Base-by-base conservation (phyloP, 1,140 invertebrate species). In the Portunus trituberculatus region DNA sequence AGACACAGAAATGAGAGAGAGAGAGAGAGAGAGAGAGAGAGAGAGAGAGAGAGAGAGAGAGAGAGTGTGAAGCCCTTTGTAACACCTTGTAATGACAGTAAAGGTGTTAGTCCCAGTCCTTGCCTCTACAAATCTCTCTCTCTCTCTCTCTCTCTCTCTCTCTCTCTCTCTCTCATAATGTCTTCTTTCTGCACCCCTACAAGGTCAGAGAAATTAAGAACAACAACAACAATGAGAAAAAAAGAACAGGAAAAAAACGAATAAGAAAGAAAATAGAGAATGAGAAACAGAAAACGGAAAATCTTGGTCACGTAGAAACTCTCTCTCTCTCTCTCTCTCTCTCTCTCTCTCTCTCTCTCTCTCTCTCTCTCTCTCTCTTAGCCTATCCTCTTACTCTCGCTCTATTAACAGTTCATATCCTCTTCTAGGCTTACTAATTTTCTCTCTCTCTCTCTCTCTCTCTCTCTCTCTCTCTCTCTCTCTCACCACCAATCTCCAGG, bases 401-500 rank as follows among this genome's bases (percentile, higher is more conserved):
- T 25, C 92, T 88, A n/a, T n/a, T n/a, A n/a, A n/a, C n/a, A n/a
- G n/a, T n/a, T n/a, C n/a, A n/a, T n/a, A n/a, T n/a, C n/a, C n/a
- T n/a, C n/a, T n/a, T n/a, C n/a, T n/a, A n/a, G n/a, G n/a, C n/a
- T n/a, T n/a, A n/a, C n/a, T n/a, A n/a, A n/a, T n/a, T n/a, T n/a
- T n/a, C n/a, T n/a, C n/a, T n/a, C n/a, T 6, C 39, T 6, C 39
- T 6, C 39, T 39, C 39, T 39, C 76, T 82, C 76, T 82, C 76
- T 82, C 76, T 82, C 76, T 82, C 76, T 82, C 76, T 82, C 76
- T 82, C 76, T 84, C 83, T 28, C n/a, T 25, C 83, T 84, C 83
- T 25, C 92, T 88, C 25, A 93, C 92, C 92, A 20, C 46, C 92
- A 20, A 93, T 93, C 29, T 93, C 92, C 16, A 93, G 83, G 14